Evolutionary conservation across 1,140 invertebrate genomes (phyloP), one percentile per base, ranked within the genome.

Genomic region (Drosophila murphyi): DNA sequence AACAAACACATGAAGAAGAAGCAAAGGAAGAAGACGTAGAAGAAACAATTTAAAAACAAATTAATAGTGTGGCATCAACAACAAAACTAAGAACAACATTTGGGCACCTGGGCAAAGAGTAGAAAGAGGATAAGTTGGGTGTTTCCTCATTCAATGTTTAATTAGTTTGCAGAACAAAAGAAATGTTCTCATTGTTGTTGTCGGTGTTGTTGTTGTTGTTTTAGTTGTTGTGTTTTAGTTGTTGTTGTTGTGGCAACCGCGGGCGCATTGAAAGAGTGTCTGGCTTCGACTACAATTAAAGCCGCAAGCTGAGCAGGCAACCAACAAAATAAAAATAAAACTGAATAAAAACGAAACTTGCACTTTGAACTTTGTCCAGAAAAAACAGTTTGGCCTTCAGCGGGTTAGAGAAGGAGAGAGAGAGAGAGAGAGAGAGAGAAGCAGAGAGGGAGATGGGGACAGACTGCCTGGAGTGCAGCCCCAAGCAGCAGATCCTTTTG

Each of bases 141-240:
- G 65, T 29, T 51, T 31, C 45, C 69, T 50, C 59, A 78, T 76
- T 43, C 71, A 68, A 82, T 87, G 76, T 87, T 86, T 86, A 87
- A 87, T 86, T 87, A 86, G 82, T 86, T 86, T 82, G 67, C 78
- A 55, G 79, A 82, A 87, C 82, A 86, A 87, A 75, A 64, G 82
- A 28, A 48, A 54, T 31, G 57, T 52, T 71, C 32, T 69, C 31
- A 43, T 32, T 65, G 32, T 45, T 80, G 51, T 63, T 83, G 64
- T 68, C 71, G 57, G 41, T 68, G 63, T 28, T 70, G 69, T n/a
- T 63, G 48, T 3, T 39, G 20, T 2, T 62, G 20, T 20, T 20
- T 20, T 20, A 20, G 63, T 28, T 70, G 69, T n/a, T 63, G 52
- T 5, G 20, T 20, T 20, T 20, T 20, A 20, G 63, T 28, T 70